A percentile compares a stretch with the other conserved stretches of the same genome.
Conservation (phyloP, 2,113 vertebrate species). For the Oceanites oceanicus region DNA sequence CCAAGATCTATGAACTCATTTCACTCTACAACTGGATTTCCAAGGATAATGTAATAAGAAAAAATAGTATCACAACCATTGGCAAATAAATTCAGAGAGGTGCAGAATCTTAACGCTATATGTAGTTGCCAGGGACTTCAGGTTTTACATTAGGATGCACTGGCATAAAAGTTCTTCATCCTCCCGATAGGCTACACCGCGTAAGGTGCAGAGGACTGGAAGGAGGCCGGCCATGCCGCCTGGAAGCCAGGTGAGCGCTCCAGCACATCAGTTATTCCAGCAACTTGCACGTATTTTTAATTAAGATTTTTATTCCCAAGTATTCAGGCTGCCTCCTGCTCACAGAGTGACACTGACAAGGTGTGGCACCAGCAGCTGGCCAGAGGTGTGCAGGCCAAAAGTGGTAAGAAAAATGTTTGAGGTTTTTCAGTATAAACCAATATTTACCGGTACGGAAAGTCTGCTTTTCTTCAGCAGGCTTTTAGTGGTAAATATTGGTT, state of each 20-base stretch:
- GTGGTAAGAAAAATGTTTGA: conserved; percentile 32
- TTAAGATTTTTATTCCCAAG: neutral
- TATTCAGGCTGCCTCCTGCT: neutral
- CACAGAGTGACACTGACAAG: neutral
- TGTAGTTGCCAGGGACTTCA: neutral
- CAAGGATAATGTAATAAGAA: neutral
- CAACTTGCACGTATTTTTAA: neutral
- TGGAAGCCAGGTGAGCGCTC: neutral
- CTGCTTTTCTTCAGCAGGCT: conserved; percentile 53
- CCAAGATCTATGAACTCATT: neutral
- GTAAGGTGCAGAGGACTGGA: neutral
- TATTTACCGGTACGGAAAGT: conserved; percentile 61
- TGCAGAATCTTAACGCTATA: accelerated
- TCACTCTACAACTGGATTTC: neutral
- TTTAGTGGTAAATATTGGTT: conserved; percentile 62
- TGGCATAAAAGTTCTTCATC: neutral
- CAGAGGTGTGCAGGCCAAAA: conserved; percentile 35
- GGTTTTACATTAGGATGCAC: neutral
- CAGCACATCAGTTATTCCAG: neutral
- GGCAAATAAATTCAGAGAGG: neutral
- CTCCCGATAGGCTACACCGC: neutral
- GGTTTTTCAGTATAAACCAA: conserved; percentile 61
- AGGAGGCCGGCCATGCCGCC: neutral
- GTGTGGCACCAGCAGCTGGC: conserved; percentile 2
- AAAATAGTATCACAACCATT: neutral